Conservation (phyloP, 2,888 invertebrate genomes). For the Galeruca laticollis region DNA sequence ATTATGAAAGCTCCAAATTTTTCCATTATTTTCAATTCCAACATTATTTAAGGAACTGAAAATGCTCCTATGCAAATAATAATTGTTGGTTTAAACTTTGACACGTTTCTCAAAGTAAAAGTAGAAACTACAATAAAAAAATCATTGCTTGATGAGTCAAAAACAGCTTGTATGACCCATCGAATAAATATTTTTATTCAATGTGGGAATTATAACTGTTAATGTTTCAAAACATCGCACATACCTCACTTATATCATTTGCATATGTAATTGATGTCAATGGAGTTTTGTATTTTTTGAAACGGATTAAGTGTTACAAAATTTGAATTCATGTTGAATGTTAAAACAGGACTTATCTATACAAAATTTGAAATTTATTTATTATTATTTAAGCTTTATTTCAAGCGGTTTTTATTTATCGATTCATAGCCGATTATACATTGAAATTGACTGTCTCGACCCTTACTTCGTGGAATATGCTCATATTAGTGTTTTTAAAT, state of each 20-base stretch:
- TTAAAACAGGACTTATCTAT: background rate
- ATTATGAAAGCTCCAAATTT: too few species aligned
- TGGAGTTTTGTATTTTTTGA: slow-evolving; percentile 5
- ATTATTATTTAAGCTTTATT: background rate
- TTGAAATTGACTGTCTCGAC: too few species aligned
- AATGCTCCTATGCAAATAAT: too few species aligned
- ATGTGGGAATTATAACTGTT: slow-evolving; percentile 20
- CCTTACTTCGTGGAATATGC: too few species aligned
- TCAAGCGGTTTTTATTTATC: background rate
- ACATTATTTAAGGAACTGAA: too few species aligned
- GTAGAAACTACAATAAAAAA: too few species aligned
- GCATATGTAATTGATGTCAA: slow-evolving; percentile 21
- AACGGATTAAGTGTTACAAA: slow-evolving; percentile 9
- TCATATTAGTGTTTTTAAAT: too few species aligned
- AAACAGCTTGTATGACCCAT: background rate
- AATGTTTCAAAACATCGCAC: slow-evolving; percentile 26
- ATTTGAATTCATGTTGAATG: slow-evolving; percentile 2
- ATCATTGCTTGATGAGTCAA: too few species aligned
- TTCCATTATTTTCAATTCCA: too few species aligned
- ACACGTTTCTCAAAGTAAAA: too few species aligned
- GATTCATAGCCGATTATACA: too few species aligned
- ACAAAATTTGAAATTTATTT: background rate
- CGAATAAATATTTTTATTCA: slow-evolving; percentile 6
- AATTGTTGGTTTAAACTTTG: too few species aligned
- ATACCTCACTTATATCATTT: slow-evolving; percentile 16